Base-by-base conservation (phyloP, 1,140 invertebrate species). In the Euglossa dilemma region DNA sequence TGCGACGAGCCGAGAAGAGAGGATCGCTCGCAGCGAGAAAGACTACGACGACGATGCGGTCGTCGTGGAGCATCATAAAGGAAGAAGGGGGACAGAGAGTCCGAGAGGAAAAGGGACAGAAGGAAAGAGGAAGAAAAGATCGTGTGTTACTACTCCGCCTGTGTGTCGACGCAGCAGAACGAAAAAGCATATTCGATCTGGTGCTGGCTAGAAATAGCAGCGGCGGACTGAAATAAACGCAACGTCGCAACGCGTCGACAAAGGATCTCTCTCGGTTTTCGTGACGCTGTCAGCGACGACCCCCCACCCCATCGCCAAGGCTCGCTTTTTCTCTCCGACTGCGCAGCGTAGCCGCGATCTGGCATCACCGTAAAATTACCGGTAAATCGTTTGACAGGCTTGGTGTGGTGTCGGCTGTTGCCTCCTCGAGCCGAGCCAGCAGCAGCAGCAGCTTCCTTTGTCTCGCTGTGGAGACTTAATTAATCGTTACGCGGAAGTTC, bases 121-220 rank as follows among this genome's bases (percentile, higher is more conserved):
- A 70, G 36, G 50, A 79, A 50, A 54, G 61, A 70, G 45, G 6
- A 36, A 43, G 18, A 43, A 16, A 20, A 16, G 52, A 18, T 16
- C 11, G 61, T 36, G 14, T 43, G 57, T 66, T 61, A 18, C 20
- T 23, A n/a, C 56, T 47, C 23, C 23, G 23, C 14, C 70, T 43
- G 50, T 43, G 70, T 56, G 56, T 25, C 67, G 69, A 75, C 54
- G 67, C 54, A 74, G 18, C 78, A 66, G 72, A 87, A 88, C 83
- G 87, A 88, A 85, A 87, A 89, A 85, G 80, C 87, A 85, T 88
- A 87, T 87, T 89, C 83, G 86, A 81, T 85, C 76, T 63, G 86
- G 43, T 78, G 61, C 36, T 56, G 56, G 59, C 66, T 67, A 64
- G 83, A 88, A 88, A 89, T 89, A 89, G 86, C 52, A 50, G 25